phyloP scores from a whole-genome alignment of 1,140 invertebrate species.

The Mercenaria mercenaria region DNA sequence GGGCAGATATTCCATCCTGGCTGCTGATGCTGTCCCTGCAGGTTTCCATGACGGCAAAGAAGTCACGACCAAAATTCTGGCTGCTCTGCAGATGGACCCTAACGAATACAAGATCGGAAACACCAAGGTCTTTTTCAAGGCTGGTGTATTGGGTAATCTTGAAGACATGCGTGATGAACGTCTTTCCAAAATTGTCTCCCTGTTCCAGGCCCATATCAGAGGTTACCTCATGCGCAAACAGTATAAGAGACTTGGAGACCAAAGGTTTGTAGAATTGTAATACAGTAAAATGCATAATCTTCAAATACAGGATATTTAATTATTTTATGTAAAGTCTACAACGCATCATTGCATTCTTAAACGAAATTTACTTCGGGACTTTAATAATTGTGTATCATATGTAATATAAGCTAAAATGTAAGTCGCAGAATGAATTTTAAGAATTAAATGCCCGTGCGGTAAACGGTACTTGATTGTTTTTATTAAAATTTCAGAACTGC shows the following conservation, averaged over 20 bases:
- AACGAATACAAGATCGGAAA: conserved; percentile 97
- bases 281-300: background rate
- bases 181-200: conserved; percentile 97
- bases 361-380: too few relatives aligned
- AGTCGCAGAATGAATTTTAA: too few relatives aligned
- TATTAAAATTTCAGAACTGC: conserved; percentile 93
- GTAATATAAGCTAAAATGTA: too few relatives aligned
- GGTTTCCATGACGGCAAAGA: conserved; percentile 92
- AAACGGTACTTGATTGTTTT: too few relatives aligned
- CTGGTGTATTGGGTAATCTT: conserved; percentile 99
- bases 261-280: conserved; percentile 89
- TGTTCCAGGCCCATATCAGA: conserved; percentile 98
- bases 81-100: conserved; percentile 91
- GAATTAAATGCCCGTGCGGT: too few relatives aligned
- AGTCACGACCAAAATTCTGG: conserved; percentile 92
- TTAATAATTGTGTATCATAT: too few relatives aligned
- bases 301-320: too few relatives aligned
- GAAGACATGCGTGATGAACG: conserved; percentile 99
- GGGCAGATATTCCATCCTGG: conserved; percentile 99
- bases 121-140: conserved; percentile 99
- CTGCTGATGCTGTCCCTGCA: conserved; percentile 92
- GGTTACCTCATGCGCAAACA: conserved; percentile 93
- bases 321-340: too few relatives aligned
- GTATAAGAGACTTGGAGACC: conserved; percentile 98
- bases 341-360: too few relatives aligned